Evolutionary conservation across 1,140 invertebrate genomes (phyloP), one percentile per base, ranked within the genome.

Genomic region (Zaprionus camerounensis): DNA sequence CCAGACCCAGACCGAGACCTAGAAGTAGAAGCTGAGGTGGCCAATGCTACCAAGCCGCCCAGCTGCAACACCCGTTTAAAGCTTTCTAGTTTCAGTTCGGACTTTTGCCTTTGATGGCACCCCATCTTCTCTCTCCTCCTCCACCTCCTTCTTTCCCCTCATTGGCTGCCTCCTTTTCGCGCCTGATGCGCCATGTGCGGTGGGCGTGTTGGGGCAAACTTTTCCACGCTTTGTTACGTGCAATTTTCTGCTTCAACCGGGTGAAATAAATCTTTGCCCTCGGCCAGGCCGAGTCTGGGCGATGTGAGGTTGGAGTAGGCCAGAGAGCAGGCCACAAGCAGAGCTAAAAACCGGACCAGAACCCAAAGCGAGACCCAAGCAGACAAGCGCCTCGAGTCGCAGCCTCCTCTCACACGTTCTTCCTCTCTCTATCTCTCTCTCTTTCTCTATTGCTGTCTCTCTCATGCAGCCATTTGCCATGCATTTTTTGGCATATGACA

Each of bases 151-250:
- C 13, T 2, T n/a, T 11, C 1, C 46, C 12, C 17, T 26, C 26
- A 2, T 31, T 5, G 26, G 28, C 28, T 31, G 6, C 6, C 28
- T 31, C 28, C 28, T 31, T 67, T 44, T 31, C 55, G 62, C 5
- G 62, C 34, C 51, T 46, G 51, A 55, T n/a, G 74, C 61, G 74
- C 61, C 36, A 26, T 74, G 67, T 57, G 59, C 34, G 78, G 67
- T 53, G 67, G 63, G 74, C 46, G 69, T 64, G 68, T 61, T 66
- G 49, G 41, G 56, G 56, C 65, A 85, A 85, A 85, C 71, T 86
- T 86, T 85, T 69, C 76, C 78, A 87, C 80, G 82, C 83, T 87
- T 78, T 87, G 80, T 85, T 85, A 87, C 76, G 83, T 85, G 82
- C 76, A 85, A 85, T 85, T 85, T 85, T 85, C 83, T 87, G 79